Evolutionary conservation across 2,888 invertebrate genomes (phyloP), one percentile per base, ranked within the genome.

Genomic region (Nysson spinosus): DNA sequence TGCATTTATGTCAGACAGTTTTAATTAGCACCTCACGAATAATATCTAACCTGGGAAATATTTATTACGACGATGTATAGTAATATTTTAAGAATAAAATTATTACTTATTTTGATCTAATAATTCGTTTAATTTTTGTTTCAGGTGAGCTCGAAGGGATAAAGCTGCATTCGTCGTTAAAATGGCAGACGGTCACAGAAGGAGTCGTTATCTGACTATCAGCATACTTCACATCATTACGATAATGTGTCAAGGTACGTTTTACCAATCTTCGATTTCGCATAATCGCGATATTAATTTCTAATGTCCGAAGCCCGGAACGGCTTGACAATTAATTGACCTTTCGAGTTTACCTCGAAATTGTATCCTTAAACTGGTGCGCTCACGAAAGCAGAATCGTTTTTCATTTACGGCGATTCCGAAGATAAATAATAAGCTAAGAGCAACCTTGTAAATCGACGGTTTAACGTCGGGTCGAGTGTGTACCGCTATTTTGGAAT

Each of bases 231-330:
- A 87, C 71, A 85, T 87, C 46, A 82, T 87, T 67, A 87, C 86
- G 39, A 82, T 87, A 78, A 87, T 87, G 84, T 87, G 87, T 72
- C 87, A 87, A 83, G 87, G 87, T 86, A 76, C 72, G 75, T 4
- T 1, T 4, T 12, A 0, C 0, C n/a, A 30, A 28, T n/a, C 12
- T 4, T 37, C 19, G 1, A 7, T 16, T 24, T 17, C 7, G 42
- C 24, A 19, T 7, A 11, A 30, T n/a, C 16, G 20, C 6, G n/a
- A 46, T 16, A 7, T 35, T 35, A n/a, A 7, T 30, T 30, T 4
- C 30, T 9, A n/a, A 30, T 1, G 24, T 7, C 9, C 9, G 24
- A 24, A 24, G 9, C 24, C 6, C 24, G 5, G 1, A 7, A 9
- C 2, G 24, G 9, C 5, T 24, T 24, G 5, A 9, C 24, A 2